phyloP scores from a whole-genome alignment of 2,888 invertebrate genomes.

The Sphaerophoria taeniata region DNA sequence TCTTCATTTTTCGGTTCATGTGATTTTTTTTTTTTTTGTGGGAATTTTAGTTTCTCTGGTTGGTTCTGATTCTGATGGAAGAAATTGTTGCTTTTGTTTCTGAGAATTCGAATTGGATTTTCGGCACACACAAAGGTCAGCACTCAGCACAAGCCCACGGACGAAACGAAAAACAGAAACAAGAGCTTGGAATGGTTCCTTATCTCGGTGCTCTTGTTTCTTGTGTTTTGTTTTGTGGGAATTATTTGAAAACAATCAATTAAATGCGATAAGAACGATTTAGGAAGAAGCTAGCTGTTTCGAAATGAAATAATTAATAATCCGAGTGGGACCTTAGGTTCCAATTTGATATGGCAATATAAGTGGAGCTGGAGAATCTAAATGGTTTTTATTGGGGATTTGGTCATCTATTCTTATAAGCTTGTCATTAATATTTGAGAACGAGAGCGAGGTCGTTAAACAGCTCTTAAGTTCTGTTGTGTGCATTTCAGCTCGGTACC shows the following conservation, averaged over 20 bases:
- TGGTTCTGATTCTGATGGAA: not conserved
- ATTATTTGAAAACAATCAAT: not conserved
- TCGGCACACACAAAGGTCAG: conserved; percentile 9
- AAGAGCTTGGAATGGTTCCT: conserved; percentile 5
- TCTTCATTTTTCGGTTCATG: not conserved
- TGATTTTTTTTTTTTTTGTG: not conserved
- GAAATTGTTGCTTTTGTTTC: conserved; percentile 33
- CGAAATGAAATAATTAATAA: conserved; percentile 3
- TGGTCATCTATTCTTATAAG: no score
- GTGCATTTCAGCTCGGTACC: no score
- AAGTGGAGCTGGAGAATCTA: no score
- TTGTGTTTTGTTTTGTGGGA: not conserved
- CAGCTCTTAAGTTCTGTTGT: no score
- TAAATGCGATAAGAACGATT: conserved; percentile 11
- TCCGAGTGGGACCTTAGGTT: not conserved
- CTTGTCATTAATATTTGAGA: no score
- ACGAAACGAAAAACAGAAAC: not conserved
- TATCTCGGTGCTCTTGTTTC: not conserved
- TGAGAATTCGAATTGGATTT: conserved; percentile 27
- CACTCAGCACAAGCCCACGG: not conserved
- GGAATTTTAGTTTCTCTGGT: not conserved
- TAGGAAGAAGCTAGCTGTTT: not conserved
- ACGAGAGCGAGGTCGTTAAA: no score
- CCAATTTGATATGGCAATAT: no score
- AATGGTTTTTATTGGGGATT: no score